These are phyloP conservation scores for Boleophthalmus pectinirostris DNA, from an alignment of 2,113 vertebrate genomes.

Conservation along the genomic window DNA sequence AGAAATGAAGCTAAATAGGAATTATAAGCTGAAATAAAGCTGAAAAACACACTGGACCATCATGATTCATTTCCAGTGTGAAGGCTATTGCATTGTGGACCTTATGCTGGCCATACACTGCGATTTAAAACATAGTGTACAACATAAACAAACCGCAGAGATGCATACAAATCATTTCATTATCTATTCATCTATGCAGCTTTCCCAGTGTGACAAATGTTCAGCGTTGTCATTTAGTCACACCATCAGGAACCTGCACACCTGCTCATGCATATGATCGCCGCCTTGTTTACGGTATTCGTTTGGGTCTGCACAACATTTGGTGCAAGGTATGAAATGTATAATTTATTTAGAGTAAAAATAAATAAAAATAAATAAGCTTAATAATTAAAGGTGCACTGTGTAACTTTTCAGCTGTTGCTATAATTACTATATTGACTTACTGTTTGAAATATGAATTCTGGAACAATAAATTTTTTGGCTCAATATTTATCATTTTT, in stretches of 20 bases:
- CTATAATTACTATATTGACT: too few relatives aligned
- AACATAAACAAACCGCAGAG: slow-evolving; percentile 12
- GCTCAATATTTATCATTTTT: too few relatives aligned
- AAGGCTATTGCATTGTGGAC: background rate
- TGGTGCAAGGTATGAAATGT: background rate
- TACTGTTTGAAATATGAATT: too few relatives aligned
- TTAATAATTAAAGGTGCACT: too few relatives aligned
- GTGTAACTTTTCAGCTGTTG: too few relatives aligned
- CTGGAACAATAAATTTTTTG: too few relatives aligned
- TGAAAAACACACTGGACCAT: background rate
- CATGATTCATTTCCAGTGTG: slow-evolving; percentile 17
- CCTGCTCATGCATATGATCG: slow-evolving; percentile 69
- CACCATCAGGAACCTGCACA: slow-evolving; percentile 40
- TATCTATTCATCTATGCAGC: slow-evolving; percentile 57
- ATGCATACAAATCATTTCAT: slow-evolving; percentile 37
- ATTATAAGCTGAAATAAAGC: too few relatives aligned
- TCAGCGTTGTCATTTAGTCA: slow-evolving; percentile 42
- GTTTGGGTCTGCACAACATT: background rate
- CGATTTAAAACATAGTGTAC: slow-evolving; percentile 14
- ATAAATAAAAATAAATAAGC: too few relatives aligned
- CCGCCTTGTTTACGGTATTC: slow-evolving; percentile 18
- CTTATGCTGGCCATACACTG: slow-evolving; percentile 20
- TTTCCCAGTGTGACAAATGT: slow-evolving; percentile 18
- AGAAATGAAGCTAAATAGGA: too few relatives aligned
- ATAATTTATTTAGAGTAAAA: slow-evolving; percentile 64